Percentiles rank a stretch among this genome's conserved stretches.
Conservation (phyloP, 2,797 vertebrate genomes). For the Darevskia nairensis region DNA sequence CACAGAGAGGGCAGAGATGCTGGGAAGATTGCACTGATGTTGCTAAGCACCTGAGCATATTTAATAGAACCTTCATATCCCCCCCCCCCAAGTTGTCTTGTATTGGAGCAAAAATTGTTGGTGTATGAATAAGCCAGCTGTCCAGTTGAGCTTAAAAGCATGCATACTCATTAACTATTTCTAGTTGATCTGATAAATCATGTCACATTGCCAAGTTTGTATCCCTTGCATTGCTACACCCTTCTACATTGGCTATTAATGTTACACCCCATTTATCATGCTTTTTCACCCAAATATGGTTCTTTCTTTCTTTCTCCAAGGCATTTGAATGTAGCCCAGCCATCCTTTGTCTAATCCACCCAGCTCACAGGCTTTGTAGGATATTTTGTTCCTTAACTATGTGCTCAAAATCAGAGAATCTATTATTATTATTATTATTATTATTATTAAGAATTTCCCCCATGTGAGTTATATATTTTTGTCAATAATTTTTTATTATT, state of each 20-base stretch:
- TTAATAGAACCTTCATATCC: not conserved
- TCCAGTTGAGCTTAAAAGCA: not conserved
- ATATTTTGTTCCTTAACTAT: slow-evolving; percentile 12
- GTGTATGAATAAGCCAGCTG: not conserved
- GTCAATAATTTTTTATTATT: too few relatives aligned
- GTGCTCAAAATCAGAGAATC: slow-evolving; percentile 39
- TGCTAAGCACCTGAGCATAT: slow-evolving; percentile 5
- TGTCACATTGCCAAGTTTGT: not conserved
- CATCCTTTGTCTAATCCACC: not conserved
- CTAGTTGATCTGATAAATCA: not conserved
- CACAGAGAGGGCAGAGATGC: not conserved
- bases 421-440: too few relatives aligned
- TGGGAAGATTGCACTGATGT: accelerated
- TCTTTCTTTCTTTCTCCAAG: not conserved
- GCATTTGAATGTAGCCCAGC: not conserved
- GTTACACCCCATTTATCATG: not conserved
- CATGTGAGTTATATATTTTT: not conserved
- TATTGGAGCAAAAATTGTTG: not conserved
- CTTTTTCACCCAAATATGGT: not conserved
- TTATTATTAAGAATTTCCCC: slow-evolving; percentile 7
- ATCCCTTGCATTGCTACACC: not conserved
- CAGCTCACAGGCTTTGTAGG: not conserved
- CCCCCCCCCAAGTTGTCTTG: not conserved
- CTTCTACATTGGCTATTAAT: not conserved
- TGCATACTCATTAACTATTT: not conserved